Percentiles rank a stretch among this genome's conserved stretches.
Evolutionary conservation across 2,113 vertebrate species (phyloP).

Genomic region (Lynx canadensis): DNA sequence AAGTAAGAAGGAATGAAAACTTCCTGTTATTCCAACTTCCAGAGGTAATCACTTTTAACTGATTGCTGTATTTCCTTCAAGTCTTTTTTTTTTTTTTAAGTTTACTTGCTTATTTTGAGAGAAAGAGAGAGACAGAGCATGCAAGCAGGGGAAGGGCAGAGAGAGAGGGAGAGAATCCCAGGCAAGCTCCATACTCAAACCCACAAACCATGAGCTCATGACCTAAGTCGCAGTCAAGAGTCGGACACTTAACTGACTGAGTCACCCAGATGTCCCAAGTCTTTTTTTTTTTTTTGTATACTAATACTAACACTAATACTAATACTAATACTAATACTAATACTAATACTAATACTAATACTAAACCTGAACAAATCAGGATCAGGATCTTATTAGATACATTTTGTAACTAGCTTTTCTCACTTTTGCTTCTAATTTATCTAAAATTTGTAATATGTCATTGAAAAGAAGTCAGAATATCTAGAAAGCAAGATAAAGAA

Average conservation of each 20-base stretch:
- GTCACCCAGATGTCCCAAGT: too few species aligned
- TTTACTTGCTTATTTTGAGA: too few species aligned
- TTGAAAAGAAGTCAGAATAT: slow-evolving; percentile 6
- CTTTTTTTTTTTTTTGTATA: too few species aligned
- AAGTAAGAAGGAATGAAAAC: not conserved
- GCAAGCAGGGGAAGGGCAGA: too few species aligned
- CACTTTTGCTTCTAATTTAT: not conserved
- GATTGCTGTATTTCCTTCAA: not conserved
- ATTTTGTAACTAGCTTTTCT: not conserved
- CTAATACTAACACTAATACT: too few species aligned
- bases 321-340: too few species aligned
- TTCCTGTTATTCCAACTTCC: slow-evolving; percentile 2
- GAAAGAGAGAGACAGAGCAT: too few species aligned
- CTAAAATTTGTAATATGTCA: not conserved
- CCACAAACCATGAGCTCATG: not conserved
- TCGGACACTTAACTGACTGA: too few species aligned
- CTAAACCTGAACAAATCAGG: not conserved
- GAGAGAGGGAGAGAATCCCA: too few species aligned
- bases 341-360: too few species aligned
- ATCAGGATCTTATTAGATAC: not conserved
- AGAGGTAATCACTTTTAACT: not conserved
- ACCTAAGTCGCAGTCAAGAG: too few species aligned
- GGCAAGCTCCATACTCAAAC: too few species aligned
- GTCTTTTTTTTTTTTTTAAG: not conserved
- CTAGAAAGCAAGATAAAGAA: slow-evolving; percentile 37